phyloP scores from a whole-genome alignment of 1,140 invertebrate genomes.

The Zaprionus capensis region DNA sequence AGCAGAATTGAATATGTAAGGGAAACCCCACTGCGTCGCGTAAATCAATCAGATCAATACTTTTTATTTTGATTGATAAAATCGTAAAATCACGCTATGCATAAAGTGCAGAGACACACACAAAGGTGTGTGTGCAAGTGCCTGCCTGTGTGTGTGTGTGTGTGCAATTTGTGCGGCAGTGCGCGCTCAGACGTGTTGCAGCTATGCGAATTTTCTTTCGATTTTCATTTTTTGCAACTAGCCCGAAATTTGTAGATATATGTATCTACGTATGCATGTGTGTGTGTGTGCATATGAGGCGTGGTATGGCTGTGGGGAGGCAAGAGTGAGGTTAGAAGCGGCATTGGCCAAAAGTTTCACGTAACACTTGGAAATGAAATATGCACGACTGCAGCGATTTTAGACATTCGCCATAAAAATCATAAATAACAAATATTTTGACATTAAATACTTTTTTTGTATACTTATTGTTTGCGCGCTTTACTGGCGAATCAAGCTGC shows the following conservation, averaged over 20 bases:
- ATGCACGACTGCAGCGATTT: constrained; percentile 71
- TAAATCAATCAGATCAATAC: constrained; percentile 64
- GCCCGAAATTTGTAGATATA: constrained; percentile 5
- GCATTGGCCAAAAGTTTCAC: constrained; percentile 54
- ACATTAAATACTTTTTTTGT: constrained; percentile 35
- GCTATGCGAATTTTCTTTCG: constrained; percentile 36
- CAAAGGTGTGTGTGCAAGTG: not conserved
- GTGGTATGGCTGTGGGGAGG: too few relatives aligned
- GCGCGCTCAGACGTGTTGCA: constrained; percentile 38
- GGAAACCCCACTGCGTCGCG: constrained; percentile 22
- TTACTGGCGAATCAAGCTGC: constrained; percentile 8
- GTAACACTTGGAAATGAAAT: constrained; percentile 69
- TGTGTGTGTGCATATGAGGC: not conserved
- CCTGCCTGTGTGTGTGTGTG: not conserved
- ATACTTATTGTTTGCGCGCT: not conserved
- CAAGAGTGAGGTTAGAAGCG: not conserved
- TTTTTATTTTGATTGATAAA: constrained; percentile 58
- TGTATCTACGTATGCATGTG: not conserved
- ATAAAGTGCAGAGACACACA: constrained; percentile 32
- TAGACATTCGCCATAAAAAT: constrained; percentile 54
- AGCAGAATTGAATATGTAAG: not conserved
- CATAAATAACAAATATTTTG: constrained; percentile 64
- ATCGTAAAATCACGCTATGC: constrained; percentile 55
- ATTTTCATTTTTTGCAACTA: constrained; percentile 22
- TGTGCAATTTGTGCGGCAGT: constrained; percentile 36